Conservation (phyloP, 2,797 vertebrate genomes). For the Sebastes umbrosus region DNA sequence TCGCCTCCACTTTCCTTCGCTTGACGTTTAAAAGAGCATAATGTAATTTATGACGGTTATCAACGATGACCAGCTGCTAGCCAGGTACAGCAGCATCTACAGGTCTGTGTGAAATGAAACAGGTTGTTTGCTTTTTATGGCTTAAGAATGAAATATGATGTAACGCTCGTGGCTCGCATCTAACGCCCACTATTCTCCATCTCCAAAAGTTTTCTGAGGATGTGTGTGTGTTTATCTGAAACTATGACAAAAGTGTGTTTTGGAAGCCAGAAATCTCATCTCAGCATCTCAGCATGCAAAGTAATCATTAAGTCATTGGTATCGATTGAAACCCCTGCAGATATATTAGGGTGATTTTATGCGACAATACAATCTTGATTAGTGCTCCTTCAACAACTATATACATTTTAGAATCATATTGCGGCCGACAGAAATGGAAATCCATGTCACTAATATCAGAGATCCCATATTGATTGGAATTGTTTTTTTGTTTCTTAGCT, state of each 20-base stretch:
- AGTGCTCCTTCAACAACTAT: conserved; percentile 1
- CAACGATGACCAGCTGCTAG: conserved; percentile 17
- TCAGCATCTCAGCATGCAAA: conserved; percentile 13
- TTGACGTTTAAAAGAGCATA: neutral
- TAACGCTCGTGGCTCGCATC: neutral
- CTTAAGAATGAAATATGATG: conserved; percentile 18
- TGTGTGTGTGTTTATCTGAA: neutral
- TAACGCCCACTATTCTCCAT: neutral
- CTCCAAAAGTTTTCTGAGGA: neutral
- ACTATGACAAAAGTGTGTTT: neutral
- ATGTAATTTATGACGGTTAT: conserved; percentile 20
- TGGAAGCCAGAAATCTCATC: neutral
- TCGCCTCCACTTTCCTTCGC: neutral
- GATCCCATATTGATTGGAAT: conserved; percentile 20
- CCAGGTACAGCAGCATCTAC: conserved; percentile 4
- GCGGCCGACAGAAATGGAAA: conserved; percentile 34
- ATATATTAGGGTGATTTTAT: conserved; percentile 20
- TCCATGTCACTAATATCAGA: conserved; percentile 28
- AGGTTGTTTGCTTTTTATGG: conserved; percentile 28
- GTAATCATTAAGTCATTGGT: conserved; percentile 1
- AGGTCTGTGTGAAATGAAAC: conserved; percentile 19
- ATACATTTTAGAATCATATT: conserved; percentile 2
- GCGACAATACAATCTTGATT: conserved; percentile 25
- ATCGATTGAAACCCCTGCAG: conserved; percentile 31
- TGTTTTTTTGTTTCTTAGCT: conserved; percentile 9